Evolutionary conservation across 2,113 vertebrate species (phyloP).

Genomic region (Trogon surrucura): DNA sequence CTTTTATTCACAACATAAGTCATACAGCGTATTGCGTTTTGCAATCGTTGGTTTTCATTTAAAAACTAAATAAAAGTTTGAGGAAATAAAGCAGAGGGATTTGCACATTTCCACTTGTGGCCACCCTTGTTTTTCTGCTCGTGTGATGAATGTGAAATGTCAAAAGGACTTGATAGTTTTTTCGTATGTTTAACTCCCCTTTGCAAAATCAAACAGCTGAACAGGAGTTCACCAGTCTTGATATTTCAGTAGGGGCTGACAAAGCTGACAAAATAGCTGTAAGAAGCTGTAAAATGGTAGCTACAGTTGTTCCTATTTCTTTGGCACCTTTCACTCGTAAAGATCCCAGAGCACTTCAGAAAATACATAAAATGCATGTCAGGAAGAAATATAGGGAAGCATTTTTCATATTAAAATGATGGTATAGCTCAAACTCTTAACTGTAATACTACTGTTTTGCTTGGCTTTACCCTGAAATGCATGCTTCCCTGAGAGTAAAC

Average conservation of each 20-base stretch:
- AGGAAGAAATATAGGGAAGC: not conserved
- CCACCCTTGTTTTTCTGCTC: not conserved
- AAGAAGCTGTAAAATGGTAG: not conserved
- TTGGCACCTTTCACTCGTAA: not conserved
- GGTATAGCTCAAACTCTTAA: not conserved
- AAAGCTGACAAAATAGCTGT: not conserved
- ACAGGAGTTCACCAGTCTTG: not conserved
- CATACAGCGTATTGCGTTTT: conserved; percentile 12
- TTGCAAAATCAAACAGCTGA: not conserved
- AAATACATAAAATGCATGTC: not conserved
- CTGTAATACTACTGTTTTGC: not conserved
- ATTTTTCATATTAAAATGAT: not conserved
- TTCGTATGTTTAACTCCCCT: not conserved
- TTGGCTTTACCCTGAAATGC: not conserved
- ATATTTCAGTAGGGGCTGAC: not conserved
- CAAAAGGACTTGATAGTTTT: not conserved
- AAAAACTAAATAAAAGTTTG: conserved; percentile 61
- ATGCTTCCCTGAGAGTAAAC: not conserved
- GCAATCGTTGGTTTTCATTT: conserved; percentile 50
- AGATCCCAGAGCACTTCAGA: not conserved
- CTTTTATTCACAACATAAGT: conserved; percentile 64
- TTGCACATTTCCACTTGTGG: not conserved
- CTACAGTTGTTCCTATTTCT: not conserved
- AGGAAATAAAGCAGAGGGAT: not conserved
- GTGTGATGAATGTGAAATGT: not conserved